Evolutionary conservation across 2,113 vertebrate genomes (phyloP), one percentile per base, ranked within the genome.

Genomic region (Thamnophis sirtalis): DNA sequence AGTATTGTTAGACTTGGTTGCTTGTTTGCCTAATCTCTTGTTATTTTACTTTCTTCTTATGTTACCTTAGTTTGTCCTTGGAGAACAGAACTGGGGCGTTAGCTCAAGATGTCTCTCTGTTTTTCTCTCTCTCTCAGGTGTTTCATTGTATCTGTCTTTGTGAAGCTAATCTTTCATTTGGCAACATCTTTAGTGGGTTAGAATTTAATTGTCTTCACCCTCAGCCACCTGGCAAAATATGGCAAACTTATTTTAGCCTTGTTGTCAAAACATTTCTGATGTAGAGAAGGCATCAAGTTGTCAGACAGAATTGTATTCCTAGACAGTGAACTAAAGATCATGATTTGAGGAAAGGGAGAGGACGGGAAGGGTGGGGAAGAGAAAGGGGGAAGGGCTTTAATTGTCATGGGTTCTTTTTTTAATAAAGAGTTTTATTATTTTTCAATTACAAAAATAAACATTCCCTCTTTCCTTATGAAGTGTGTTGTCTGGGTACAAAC

Each of bases 141-240:
- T 60, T 89, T 58, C 54, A 92, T 85, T 92, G 87, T 89, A 22
- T n/a, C 9, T 60, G 15, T 89, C 73, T 89, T 60, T 84, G 87
- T 89, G 48, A 92, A 9, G 21, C 28, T 92, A 92, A 92, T 92
- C 91, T 88, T 85, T 13, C 87, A 89, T 89, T 92, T 28, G 43
- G 54, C 53, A 92, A 86, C 38, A 49, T 51, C 28, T 89, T 89
- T n/a, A 63, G 6, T 89, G 15, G 56, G 55, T 50, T 89, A 89
- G 54, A 60, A 60, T 43, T 56, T 92, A 89, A 89, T 92, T 89
- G 68, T 89, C 85, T 92, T 60, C 43, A 60, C 5, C 21, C 87
- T 89, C 73, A 92, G 55, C 53, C 87, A 92, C 91, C 87, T 92
- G 73, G 91, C 48, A 89, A 89, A 85, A 92, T 89, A 55, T 58